Conservation (phyloP, 2,888 invertebrate genomes). For the Crossocerus cetratus region DNA sequence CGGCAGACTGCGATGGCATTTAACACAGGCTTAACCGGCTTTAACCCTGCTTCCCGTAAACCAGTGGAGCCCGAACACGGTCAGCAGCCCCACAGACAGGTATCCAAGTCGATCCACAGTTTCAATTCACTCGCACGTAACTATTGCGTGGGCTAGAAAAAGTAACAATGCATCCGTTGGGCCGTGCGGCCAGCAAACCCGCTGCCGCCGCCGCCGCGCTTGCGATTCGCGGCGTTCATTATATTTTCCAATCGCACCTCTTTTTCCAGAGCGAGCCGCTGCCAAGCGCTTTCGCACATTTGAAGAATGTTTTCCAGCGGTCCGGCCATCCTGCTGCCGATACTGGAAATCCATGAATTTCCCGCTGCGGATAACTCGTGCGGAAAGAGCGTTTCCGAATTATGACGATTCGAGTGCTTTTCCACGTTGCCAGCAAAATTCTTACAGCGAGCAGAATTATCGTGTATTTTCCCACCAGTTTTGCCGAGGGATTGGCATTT, state of each 20-base stretch:
- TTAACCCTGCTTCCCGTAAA: constrained; percentile 44
- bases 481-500: no score
- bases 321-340: no score
- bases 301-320: neutral
- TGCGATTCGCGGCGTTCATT: constrained; percentile 19
- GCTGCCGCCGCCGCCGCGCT: constrained; percentile 16
- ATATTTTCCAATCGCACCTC: constrained; percentile 28
- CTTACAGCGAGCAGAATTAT: neutral
- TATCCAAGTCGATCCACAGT: constrained; percentile 49
- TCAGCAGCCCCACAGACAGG: constrained; percentile 13
- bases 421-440: neutral
- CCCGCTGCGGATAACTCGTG: neutral
- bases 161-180: constrained; percentile 11
- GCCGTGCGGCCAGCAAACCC: neutral
- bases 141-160: constrained; percentile 17
- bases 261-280: neutral
- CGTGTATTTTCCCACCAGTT: no score
- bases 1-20: constrained; percentile 49
- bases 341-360: no score
- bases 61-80: constrained; percentile 45
- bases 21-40: constrained; percentile 61
- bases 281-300: neutral
- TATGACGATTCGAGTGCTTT: neutral
- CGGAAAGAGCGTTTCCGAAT: neutral
- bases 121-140: constrained; percentile 50